phyloP scores from a whole-genome alignment of 2,888 invertebrate genomes.

The Xylota segnis region DNA sequence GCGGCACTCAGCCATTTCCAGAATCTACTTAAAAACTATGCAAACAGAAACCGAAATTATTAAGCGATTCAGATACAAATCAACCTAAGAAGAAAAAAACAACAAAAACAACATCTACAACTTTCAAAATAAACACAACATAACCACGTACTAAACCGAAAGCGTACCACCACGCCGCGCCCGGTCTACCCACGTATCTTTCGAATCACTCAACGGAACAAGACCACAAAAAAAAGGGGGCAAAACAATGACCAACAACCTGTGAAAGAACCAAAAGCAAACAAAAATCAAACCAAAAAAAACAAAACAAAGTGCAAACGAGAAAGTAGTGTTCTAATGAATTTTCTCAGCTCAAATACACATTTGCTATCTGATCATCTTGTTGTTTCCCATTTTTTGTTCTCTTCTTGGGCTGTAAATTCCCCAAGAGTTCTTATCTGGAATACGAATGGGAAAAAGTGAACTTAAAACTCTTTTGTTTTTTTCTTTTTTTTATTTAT shows the following conservation, averaged over 20 bases:
- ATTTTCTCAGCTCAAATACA: constrained; percentile 51
- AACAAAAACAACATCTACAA: neutral
- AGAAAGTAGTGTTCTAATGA: constrained; percentile 52
- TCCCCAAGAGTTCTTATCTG: constrained; percentile 51
- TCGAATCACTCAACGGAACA: constrained; percentile 60
- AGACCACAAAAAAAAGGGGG: constrained; percentile 8
- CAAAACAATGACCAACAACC: constrained; percentile 62
- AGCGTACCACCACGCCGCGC: neutral
- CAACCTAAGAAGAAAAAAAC: neutral
- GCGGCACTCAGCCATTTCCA: neutral
- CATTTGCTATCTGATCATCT: constrained; percentile 66
- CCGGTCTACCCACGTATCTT: constrained; percentile 34
- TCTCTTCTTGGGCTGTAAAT: constrained; percentile 27
- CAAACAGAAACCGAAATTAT: constrained; percentile 12
- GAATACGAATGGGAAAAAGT: constrained; percentile 3
- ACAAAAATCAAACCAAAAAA: constrained; percentile 27
- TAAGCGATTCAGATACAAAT: constrained; percentile 21
- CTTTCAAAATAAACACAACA: constrained; percentile 17
- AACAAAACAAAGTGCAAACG: constrained; percentile 31
- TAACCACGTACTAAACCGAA: constrained; percentile 14
- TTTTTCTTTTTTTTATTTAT: no score
- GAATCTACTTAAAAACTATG: constrained; percentile 9
- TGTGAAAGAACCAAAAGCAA: constrained; percentile 32
- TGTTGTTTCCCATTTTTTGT: constrained; percentile 30
- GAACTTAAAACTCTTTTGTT: constrained; percentile 21